Conservation (phyloP, 2,797 vertebrate species). For the Chrosomus eos region DNA sequence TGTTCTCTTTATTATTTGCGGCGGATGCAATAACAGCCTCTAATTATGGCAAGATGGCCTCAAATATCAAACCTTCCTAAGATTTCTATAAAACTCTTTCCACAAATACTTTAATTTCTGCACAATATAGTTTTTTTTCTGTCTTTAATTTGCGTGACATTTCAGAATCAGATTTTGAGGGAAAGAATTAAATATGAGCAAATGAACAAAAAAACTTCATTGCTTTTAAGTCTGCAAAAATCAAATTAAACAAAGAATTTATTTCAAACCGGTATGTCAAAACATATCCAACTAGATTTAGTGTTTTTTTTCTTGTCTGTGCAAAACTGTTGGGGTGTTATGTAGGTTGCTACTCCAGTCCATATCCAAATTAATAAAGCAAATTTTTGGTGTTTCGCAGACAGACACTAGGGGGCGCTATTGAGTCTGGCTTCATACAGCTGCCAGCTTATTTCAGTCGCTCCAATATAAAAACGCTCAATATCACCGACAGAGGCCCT, state of each 20-base stretch:
- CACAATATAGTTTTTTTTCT: neutral
- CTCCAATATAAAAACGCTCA: slow-evolving; percentile 2
- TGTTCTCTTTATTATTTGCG: slow-evolving; percentile 12
- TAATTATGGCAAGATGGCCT: slow-evolving; percentile 36
- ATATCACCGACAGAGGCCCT: slow-evolving; percentile 62
- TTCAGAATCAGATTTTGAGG: slow-evolving; percentile 14
- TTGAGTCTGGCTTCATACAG: slow-evolving; percentile 59
- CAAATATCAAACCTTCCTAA: slow-evolving; percentile 24
- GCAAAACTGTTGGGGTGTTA: neutral
- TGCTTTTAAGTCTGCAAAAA: slow-evolving; percentile 11
- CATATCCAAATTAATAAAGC: neutral
- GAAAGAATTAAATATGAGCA: neutral
- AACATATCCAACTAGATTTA: neutral
- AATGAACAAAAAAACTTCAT: neutral
- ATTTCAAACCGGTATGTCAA: neutral
- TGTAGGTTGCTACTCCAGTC: no score
- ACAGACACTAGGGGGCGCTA: slow-evolving; percentile 80
- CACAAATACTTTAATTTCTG: slow-evolving; percentile 10
- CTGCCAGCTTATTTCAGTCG: neutral
- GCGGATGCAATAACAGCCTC: neutral
- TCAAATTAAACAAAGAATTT: slow-evolving; percentile 2
- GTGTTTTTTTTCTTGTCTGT: neutral
- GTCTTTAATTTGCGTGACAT: slow-evolving; percentile 25
- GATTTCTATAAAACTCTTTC: slow-evolving; percentile 22
- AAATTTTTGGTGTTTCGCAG: slow-evolving; percentile 47